These are phyloP conservation scores for Masticophis lateralis DNA, from an alignment of 2,797 vertebrate species.

Conservation along the genomic window DNA sequence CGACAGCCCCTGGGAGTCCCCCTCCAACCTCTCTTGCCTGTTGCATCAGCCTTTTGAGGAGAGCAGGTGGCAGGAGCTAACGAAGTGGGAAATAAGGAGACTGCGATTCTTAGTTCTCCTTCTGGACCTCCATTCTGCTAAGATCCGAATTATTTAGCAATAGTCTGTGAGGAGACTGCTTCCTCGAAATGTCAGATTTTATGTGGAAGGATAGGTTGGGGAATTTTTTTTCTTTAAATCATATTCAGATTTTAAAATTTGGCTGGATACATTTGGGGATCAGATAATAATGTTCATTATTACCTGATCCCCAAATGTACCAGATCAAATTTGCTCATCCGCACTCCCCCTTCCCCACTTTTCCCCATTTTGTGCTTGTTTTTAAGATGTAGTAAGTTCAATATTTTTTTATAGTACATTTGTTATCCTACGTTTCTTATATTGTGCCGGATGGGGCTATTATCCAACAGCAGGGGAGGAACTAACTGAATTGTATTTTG, in stretches of 20 bases:
- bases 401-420: neutral
- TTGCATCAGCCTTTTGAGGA: conserved; percentile 36
- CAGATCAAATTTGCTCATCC: neutral
- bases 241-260: neutral
- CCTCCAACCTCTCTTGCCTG: conserved; percentile 17
- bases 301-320: neutral
- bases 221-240: neutral
- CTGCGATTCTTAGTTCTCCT: neutral
- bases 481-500: neutral
- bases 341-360: neutral
- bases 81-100: conserved; percentile 10
- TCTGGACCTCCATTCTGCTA: neutral
- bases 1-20: conserved; percentile 28
- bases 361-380: neutral
- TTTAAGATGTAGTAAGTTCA: neutral
- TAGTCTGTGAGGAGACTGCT: neutral
- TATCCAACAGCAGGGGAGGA: neutral
- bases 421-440: too few relatives aligned
- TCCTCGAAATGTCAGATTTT: neutral
- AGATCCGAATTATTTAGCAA: neutral
- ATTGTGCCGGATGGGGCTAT: neutral
- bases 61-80: conserved; percentile 35
- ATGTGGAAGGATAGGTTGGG: neutral
- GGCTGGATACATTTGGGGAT: neutral
- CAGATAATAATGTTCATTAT: neutral